Evolutionary conservation across 2,888 invertebrate species (phyloP).

Genomic region (Synergus gifuensis): DNA sequence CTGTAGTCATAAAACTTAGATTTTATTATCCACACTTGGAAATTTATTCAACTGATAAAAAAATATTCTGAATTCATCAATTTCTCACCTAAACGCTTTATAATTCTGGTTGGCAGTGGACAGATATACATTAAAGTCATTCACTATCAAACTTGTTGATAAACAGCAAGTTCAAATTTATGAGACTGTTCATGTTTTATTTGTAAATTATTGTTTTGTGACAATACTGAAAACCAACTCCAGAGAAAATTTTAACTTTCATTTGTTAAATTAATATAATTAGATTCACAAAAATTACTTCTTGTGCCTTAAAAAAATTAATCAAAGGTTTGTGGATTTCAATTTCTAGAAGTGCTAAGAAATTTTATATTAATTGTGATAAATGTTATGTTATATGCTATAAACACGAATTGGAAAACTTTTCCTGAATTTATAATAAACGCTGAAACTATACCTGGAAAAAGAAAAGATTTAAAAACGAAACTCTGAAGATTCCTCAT

Average conservation of each 20-base stretch:
- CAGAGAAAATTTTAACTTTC: neutral
- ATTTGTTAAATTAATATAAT: neutral
- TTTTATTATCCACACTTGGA: neutral
- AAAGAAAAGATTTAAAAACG: neutral
- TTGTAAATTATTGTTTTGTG: neutral
- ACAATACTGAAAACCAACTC: neutral
- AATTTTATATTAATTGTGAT: no score
- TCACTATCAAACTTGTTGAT: neutral
- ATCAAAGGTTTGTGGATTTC: no score
- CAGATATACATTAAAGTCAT: neutral
- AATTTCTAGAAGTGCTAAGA: no score
- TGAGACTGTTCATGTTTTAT: neutral
- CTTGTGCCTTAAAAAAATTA: no score
- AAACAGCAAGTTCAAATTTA: neutral
- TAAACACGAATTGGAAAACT: neutral
- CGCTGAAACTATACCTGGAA: neutral
- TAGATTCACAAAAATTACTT: no score
- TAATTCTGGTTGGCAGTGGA: neutral
- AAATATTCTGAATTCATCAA: neutral
- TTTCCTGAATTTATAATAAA: neutral
- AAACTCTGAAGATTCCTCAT: constrained; percentile 3
- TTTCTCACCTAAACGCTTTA: neutral
- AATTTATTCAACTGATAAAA: neutral
- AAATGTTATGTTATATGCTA: no score
- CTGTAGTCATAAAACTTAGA: neutral